Evolutionary conservation across 37 sponge, comb jelly and placozoan species (phyloP).

Genomic region (Beroe ovata): DNA sequence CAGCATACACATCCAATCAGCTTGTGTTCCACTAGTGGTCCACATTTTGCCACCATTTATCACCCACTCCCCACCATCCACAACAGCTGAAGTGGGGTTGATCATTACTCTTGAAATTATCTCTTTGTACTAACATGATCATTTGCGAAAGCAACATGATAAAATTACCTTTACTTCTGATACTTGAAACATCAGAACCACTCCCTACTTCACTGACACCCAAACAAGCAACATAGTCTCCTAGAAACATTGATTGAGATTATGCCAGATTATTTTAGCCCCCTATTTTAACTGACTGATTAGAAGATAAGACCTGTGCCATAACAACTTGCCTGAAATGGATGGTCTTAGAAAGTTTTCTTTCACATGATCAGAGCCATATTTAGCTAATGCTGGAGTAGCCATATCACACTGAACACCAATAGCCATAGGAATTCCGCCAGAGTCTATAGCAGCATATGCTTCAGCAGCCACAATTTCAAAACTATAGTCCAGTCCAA

Average conservation of each 20-base stretch:
- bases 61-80: slow-evolving; percentile 82
- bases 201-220: slow-evolving; percentile 91
- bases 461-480: slow-evolving; percentile 90
- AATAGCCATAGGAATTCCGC: slow-evolving; percentile 91
- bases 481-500: slow-evolving; percentile 84
- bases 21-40: slow-evolving; percentile 88
- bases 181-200: slow-evolving; percentile 95
- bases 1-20: slow-evolving; percentile 98
- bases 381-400: slow-evolving; percentile 85
- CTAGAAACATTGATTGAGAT: too few species aligned
- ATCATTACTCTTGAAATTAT: too few species aligned
- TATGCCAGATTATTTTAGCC: too few species aligned
- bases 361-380: slow-evolving; percentile 85
- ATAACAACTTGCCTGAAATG: slow-evolving; percentile 62
- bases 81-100: too few species aligned
- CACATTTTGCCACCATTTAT: slow-evolving; percentile 98
- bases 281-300: too few species aligned
- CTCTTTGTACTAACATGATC: too few species aligned
- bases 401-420: slow-evolving; percentile 99
- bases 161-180: slow-evolving; percentile 76
- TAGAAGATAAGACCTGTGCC: too few species aligned
- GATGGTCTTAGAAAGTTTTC: slow-evolving; percentile 85
- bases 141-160: not conserved
- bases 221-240: slow-evolving; percentile 87
- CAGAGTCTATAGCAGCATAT: slow-evolving; percentile 77